These are phyloP conservation scores for Ormyrus pomaceus DNA, from an alignment of 2,888 invertebrate species.

Conservation along the genomic window DNA sequence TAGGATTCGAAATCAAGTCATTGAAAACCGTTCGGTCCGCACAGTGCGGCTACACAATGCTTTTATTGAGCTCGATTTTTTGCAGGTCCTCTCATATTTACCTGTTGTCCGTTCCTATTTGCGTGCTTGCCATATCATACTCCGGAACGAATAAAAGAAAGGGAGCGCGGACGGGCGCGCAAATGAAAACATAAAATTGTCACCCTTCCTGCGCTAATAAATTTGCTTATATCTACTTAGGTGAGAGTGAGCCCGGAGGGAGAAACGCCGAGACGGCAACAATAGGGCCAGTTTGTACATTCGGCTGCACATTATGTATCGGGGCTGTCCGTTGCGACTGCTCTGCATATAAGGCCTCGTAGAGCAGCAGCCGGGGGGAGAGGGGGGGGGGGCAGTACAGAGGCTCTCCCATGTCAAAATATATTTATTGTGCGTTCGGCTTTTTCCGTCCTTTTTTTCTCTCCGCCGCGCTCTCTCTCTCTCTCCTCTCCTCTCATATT, in stretches of 20 bases:
- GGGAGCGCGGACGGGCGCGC: slow-evolving; percentile 35
- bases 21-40: neutral
- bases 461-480: slow-evolving; percentile 52
- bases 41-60: slow-evolving; percentile 30
- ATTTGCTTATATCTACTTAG: slow-evolving; percentile 44
- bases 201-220: slow-evolving; percentile 59
- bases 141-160: neutral
- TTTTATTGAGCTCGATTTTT: slow-evolving; percentile 16
- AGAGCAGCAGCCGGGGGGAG: neutral
- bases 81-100: neutral
- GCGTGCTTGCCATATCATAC: neutral
- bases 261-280: slow-evolving; percentile 6
- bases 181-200: slow-evolving; percentile 65
- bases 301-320: slow-evolving; percentile 31
- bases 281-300: slow-evolving; percentile 47
- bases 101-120: slow-evolving; percentile 8
- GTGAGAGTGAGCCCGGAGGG: neutral
- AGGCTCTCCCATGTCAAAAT: slow-evolving; percentile 75
- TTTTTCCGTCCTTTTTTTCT: slow-evolving; percentile 31
- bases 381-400: slow-evolving; percentile 45
- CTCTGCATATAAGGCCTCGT: slow-evolving; percentile 12
- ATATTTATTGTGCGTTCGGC: slow-evolving; percentile 71
- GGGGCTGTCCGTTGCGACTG: slow-evolving; percentile 1
- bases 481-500: slow-evolving; percentile 33
- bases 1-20: too few relatives aligned